Evolutionary conservation across 2,113 vertebrate species (phyloP).

Genomic region (Sylvia atricapilla): DNA sequence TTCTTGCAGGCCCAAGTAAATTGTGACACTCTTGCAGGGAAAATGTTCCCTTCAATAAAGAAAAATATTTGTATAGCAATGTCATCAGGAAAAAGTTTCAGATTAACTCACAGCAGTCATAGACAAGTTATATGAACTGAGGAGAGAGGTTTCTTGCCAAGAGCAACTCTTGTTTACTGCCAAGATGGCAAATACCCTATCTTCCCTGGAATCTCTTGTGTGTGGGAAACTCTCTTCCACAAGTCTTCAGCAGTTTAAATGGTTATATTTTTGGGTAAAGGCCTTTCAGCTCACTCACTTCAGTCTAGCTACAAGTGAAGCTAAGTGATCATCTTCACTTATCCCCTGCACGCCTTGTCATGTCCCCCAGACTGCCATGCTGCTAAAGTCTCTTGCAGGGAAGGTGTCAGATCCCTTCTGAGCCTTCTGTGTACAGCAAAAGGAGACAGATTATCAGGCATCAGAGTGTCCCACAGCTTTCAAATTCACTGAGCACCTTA

Average conservation of each 20-base stretch:
- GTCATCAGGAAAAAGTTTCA: constrained; percentile 18
- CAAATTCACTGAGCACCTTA: background rate
- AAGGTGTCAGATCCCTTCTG: background rate
- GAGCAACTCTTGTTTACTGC: constrained; percentile 9
- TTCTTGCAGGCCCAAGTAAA: background rate
- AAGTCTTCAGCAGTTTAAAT: background rate
- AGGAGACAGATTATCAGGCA: background rate
- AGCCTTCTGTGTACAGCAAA: background rate
- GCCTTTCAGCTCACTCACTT: background rate
- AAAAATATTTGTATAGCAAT: constrained; percentile 38
- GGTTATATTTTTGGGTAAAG: background rate
- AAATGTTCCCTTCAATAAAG: constrained; percentile 21
- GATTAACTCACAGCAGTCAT: background rate
- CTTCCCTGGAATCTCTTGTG: background rate
- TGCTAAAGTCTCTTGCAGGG: background rate
- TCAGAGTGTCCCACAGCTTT: background rate
- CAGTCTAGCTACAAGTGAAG: background rate
- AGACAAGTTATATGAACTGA: constrained; percentile 11
- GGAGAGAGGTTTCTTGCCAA: constrained; percentile 9
- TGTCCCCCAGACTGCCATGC: background rate
- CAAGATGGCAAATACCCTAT: constrained; percentile 17
- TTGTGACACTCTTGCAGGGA: background rate
- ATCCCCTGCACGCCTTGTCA: background rate
- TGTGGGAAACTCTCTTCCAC: constrained; percentile 22
- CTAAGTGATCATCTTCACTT: background rate